phyloP scores from a whole-genome alignment of 2,113 vertebrate genomes.

The Epinephelus moara region DNA sequence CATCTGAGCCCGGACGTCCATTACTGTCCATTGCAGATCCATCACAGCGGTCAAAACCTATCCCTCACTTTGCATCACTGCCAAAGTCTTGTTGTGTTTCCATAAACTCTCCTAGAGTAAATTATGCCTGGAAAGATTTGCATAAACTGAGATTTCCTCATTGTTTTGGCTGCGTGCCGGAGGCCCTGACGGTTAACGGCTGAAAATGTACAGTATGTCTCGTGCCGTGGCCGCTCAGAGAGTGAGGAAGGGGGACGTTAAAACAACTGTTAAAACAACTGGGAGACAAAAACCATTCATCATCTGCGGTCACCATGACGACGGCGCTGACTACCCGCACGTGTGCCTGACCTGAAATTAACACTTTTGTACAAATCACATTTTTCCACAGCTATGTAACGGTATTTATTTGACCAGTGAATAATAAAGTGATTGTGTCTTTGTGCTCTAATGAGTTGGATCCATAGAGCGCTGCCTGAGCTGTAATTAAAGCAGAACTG shows the following conservation, averaged over 20 bases:
- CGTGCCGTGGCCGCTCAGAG: slow-evolving; percentile 9
- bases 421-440: slow-evolving; percentile 28
- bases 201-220: slow-evolving; percentile 33
- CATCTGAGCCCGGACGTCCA: slow-evolving; percentile 23
- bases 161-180: slow-evolving; percentile 51
- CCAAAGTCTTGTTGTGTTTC: slow-evolving; percentile 61
- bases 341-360: slow-evolving; percentile 39
- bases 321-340: slow-evolving; percentile 48
- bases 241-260: slow-evolving; percentile 19
- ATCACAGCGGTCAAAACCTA: slow-evolving; percentile 48
- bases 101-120: slow-evolving; percentile 63
- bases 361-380: slow-evolving; percentile 16
- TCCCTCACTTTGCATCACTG: slow-evolving; percentile 37
- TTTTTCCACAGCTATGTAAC: slow-evolving; percentile 41
- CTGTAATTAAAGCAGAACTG: slow-evolving; percentile 19
- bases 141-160: slow-evolving; percentile 53
- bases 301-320: slow-evolving; percentile 60
- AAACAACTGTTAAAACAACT: slow-evolving; percentile 76
- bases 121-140: slow-evolving; percentile 54
- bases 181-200: slow-evolving; percentile 24
- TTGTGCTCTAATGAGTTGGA: slow-evolving; percentile 6
- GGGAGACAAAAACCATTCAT: slow-evolving; percentile 66
- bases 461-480: not conserved
- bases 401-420: slow-evolving; percentile 40
- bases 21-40: slow-evolving; percentile 41